A percentile compares a stretch with the other conserved stretches of the same genome.
phyloP scores from a whole-genome alignment of 2,797 vertebrate species.

The Gorsachius magnificus region DNA sequence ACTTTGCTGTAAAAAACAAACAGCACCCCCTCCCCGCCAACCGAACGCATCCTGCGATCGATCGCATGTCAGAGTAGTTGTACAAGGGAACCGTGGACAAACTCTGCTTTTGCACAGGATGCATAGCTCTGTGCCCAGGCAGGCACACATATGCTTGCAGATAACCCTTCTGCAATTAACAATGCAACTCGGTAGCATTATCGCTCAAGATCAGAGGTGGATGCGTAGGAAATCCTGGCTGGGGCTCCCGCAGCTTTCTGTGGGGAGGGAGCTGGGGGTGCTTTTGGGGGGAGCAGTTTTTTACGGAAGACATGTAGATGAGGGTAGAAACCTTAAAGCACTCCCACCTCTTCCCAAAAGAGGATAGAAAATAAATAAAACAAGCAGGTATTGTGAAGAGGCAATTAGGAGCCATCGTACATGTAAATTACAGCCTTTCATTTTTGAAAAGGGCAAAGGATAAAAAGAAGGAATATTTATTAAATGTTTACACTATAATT shows the following conservation, averaged over 20 bases:
- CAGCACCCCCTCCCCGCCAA: neutral
- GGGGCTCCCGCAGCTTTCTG: neutral
- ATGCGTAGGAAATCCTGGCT: neutral
- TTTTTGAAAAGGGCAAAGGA: constrained; percentile 56
- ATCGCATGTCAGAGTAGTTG: neutral
- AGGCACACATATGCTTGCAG: neutral
- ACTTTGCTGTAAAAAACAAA: constrained; percentile 44
- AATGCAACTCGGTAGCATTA: constrained; percentile 34
- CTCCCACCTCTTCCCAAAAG: constrained; percentile 28
- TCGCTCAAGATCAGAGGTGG: neutral
- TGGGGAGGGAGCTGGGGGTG: neutral
- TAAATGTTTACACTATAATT: constrained; percentile 62
- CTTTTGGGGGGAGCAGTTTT: neutral
- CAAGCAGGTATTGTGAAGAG: neutral
- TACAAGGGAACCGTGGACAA: neutral
- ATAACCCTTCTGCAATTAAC: constrained; percentile 42
- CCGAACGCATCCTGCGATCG: accelerated
- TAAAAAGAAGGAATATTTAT: constrained; percentile 57
- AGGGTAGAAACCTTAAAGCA: neutral
- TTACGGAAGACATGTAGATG: neutral
- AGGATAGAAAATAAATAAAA: constrained; percentile 40
- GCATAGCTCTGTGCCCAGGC: accelerated
- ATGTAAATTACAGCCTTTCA: constrained; percentile 57
- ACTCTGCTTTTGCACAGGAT: neutral
- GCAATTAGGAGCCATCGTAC: neutral